These are phyloP conservation scores for Helarctos malayanus DNA, from an alignment of 2,797 vertebrate species.

Conservation along the genomic window DNA sequence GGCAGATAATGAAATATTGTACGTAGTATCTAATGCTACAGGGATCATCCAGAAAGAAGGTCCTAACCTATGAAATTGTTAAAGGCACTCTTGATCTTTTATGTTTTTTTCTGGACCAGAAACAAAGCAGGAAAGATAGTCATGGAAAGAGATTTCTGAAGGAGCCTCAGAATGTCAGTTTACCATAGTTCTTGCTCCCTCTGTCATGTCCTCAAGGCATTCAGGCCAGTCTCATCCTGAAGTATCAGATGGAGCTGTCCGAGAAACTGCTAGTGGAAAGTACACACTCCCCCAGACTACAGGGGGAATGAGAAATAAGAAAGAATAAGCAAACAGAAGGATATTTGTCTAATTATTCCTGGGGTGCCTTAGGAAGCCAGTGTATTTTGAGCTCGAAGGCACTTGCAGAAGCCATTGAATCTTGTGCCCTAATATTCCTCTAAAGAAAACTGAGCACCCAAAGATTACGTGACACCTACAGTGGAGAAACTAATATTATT, in stretches of 20 bases:
- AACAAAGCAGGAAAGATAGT: background rate
- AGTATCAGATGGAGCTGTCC: background rate
- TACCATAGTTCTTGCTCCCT: background rate
- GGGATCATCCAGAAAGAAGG: constrained; percentile 37
- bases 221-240: background rate
- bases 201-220: background rate
- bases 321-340: background rate
- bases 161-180: background rate
- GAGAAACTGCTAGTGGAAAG: background rate
- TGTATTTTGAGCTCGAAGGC: background rate
- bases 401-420: background rate
- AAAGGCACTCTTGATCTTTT: background rate
- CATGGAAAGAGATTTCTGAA: background rate
- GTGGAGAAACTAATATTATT: constrained; percentile 17
- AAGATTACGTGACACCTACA: background rate
- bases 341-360: background rate
- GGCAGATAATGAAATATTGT: background rate
- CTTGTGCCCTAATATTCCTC: background rate
- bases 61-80: background rate
- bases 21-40: background rate
- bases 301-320: background rate
- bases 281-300: background rate
- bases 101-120: constrained; percentile 17
- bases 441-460: background rate
- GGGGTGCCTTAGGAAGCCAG: background rate